Base-by-base conservation (phyloP, 1,140 invertebrate species). In the Eriosoma lanigerum region DNA sequence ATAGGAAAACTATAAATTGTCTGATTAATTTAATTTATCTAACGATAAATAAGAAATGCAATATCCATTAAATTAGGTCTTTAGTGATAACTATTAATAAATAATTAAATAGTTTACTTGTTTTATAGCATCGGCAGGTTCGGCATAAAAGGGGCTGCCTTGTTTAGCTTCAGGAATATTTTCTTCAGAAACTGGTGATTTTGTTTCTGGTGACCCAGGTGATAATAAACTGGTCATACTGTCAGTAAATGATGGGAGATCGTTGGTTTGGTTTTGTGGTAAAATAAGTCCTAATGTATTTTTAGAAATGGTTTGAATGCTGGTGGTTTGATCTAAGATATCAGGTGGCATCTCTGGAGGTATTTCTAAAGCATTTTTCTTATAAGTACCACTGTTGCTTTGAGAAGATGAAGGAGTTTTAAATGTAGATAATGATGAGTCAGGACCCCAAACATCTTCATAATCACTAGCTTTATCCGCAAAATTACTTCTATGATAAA, bases 401-500 rank as follows among this genome's bases (percentile, higher is more conserved):
- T 82, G 76, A 82, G 82, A 83, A 88, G 89, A 12, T 88, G 89
- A 66, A 87, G 80, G 72, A 17, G 84, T 84, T 60, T 85, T 85
- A 60, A 85, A 85, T 1, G 84, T 85, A 1, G 83, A 82, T 38
- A 85, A 60, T 38, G 75, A 54, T 1, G 82, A 81, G 86, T 94
- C 90, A 62, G 90, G 91, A 52, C 90, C 91, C 95, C 95, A 97
- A 82, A 97, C 92, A 85, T 97, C 96, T 87, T 98, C 95, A 85
- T 98, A 98, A 86, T 98, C 96, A 81, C 94, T 96, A 29, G 94
- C 91, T 87, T 96, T 97, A 85, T 97, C 95, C 62, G 93, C 92
- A 10, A 96, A 87, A 9, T 92, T 93, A 85, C 94, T 96, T 81
- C 92, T 89, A 83, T 94, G 95, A 85, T 96, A 97, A 19, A 91